Conservation (phyloP, 1,140 invertebrate species). For the Drosophila orosa region DNA sequence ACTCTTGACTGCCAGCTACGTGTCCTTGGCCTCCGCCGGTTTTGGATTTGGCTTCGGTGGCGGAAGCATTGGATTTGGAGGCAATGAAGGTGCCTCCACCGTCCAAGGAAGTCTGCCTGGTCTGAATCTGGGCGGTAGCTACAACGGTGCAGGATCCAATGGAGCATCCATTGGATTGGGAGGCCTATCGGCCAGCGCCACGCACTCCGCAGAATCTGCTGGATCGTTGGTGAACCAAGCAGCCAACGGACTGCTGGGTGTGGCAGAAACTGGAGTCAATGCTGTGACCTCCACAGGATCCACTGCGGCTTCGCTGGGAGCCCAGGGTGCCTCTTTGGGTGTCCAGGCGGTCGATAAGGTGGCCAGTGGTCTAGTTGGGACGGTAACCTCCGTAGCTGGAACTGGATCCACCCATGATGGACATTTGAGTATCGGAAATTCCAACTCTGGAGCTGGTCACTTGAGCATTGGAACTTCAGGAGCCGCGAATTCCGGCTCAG, state of each 20-base stretch:
- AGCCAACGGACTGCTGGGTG: constrained; percentile 11
- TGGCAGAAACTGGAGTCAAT: constrained; percentile 7
- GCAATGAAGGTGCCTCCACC: not conserved
- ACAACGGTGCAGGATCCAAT: constrained; percentile 12
- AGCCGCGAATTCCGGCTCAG: not conserved
- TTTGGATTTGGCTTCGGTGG: constrained; percentile 27
- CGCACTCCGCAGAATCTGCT: constrained; percentile 1
- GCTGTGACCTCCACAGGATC: constrained; percentile 1
- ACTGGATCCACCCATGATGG: not conserved
- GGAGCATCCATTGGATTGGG: constrained; percentile 9
- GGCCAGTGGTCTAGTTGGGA: not conserved
- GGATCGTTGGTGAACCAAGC: constrained; percentile 11
- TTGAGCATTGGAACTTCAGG: not conserved
- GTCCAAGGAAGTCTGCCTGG: constrained; percentile 17
- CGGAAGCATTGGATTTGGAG: constrained; percentile 17
- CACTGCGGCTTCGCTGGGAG: not conserved
- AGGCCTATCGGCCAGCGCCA: not conserved
- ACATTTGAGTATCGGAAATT: not conserved
- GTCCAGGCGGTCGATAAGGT: constrained; percentile 1
- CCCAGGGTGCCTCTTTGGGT: not conserved
- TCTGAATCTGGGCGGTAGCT: constrained; percentile 13
- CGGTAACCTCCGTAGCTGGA: not conserved
- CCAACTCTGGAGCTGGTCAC: not conserved
- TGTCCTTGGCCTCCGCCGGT: constrained; percentile 29
- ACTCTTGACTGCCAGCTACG: constrained; percentile 15